phyloP scores from a whole-genome alignment of 2,113 vertebrate species.

The Aviceda subcristata region DNA sequence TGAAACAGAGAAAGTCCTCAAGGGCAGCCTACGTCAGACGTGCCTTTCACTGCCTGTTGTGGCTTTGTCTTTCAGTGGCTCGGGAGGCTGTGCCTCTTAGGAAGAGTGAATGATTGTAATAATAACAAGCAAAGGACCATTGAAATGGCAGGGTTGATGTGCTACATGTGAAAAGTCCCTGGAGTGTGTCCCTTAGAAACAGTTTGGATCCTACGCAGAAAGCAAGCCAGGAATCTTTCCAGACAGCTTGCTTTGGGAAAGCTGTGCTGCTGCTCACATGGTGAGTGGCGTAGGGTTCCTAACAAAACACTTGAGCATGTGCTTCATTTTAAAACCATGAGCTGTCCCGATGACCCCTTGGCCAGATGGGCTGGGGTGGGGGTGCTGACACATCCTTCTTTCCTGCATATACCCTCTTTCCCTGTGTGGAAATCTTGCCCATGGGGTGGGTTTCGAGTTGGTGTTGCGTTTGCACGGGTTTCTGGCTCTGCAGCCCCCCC shows the following conservation, averaged over 20 bases:
- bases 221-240: background rate
- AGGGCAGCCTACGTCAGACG: fast-evolving
- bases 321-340: fast-evolving
- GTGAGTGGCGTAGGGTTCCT: background rate
- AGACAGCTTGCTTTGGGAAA: background rate
- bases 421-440: background rate
- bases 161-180: background rate
- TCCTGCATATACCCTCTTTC: background rate
- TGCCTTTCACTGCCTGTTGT: background rate
- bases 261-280: background rate
- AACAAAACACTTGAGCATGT: background rate
- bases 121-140: background rate
- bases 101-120: background rate
- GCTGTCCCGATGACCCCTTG: background rate
- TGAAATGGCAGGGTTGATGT: background rate
- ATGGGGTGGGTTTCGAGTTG: fast-evolving
- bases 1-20: background rate
- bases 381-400: background rate
- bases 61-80: background rate
- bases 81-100: fast-evolving
- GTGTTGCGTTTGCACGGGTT: background rate
- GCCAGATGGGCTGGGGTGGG: background rate
- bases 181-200: background rate
- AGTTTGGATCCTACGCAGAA: background rate
- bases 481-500: background rate